These are phyloP conservation scores for Meliscaeva auricollis DNA, from an alignment of 2,888 invertebrate species.

Conservation along the genomic window DNA sequence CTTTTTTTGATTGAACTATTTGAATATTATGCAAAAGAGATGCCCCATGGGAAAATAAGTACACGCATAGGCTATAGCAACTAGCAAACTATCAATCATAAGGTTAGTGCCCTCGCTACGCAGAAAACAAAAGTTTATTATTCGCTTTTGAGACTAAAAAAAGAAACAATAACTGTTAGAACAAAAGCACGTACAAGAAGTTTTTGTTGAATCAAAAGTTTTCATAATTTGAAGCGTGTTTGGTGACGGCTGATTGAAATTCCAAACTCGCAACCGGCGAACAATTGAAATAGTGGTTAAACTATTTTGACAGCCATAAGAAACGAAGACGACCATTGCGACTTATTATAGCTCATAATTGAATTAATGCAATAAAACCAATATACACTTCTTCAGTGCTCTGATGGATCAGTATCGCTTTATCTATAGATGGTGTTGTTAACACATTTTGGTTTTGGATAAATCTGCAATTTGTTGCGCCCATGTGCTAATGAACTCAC, in stretches of 20 bases:
- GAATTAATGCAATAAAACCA: constrained; percentile 22
- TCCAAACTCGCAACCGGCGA: constrained; percentile 5
- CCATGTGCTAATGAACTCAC: constrained; percentile 43
- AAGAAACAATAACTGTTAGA: constrained; percentile 46
- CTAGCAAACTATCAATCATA: constrained; percentile 29
- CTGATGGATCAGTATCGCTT: background rate
- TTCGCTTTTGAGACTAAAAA: constrained; percentile 3
- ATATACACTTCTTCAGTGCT: background rate
- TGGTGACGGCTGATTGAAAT: background rate
- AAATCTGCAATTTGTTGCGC: constrained; percentile 57
- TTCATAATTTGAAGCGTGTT: constrained; percentile 60
- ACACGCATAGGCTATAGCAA: constrained; percentile 13
- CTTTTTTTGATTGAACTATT: background rate
- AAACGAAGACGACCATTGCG: background rate
- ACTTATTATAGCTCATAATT: background rate
- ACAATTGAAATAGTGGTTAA: constrained; percentile 21
- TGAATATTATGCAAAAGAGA: constrained; percentile 38
- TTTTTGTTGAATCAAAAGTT: constrained; percentile 47
- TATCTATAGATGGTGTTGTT: constrained; percentile 15
- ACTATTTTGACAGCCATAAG: constrained; percentile 37
- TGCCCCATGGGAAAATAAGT: constrained; percentile 30
- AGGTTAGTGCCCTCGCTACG: constrained; percentile 57
- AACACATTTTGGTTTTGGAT: constrained; percentile 42
- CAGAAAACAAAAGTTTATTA: constrained; percentile 71
- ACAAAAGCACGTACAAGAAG: constrained; percentile 52